Conservation (phyloP, 1,140 invertebrate genomes). For the Drosophila sproati region DNA sequence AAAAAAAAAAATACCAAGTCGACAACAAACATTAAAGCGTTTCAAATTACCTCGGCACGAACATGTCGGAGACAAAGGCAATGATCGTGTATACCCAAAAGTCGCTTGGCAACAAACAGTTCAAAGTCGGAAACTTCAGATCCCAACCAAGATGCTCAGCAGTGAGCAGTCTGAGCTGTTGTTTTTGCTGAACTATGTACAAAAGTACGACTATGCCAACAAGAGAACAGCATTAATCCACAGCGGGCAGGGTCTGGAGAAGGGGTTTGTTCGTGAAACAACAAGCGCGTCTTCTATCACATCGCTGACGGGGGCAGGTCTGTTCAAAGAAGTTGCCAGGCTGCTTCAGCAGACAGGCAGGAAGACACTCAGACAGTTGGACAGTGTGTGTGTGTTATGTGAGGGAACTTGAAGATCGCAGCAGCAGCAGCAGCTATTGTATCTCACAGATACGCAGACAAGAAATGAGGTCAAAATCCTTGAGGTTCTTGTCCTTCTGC, state of each 20-base stretch:
- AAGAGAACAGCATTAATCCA: background rate
- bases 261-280: background rate
- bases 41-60: constrained; percentile 54
- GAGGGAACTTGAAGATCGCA: background rate
- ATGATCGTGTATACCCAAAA: background rate
- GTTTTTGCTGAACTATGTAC: constrained; percentile 11
- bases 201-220: constrained; percentile 23
- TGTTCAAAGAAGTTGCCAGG: constrained; percentile 63
- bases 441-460: constrained; percentile 50
- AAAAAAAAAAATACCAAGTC: background rate
- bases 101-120: constrained; percentile 33
- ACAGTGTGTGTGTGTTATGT: background rate
- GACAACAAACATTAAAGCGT: constrained; percentile 35
- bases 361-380: constrained; percentile 13
- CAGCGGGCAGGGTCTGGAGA: background rate
- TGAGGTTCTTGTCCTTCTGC: constrained; percentile 81
- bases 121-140: constrained; percentile 10
- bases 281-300: constrained; percentile 11
- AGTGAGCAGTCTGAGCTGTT: background rate
- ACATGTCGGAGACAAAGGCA: background rate
- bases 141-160: background rate
- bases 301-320: constrained; percentile 52
- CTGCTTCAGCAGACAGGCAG: constrained; percentile 27
- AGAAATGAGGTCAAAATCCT: constrained; percentile 82
- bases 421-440: constrained; percentile 31